Conservation (phyloP, 1,140 invertebrate species). For the Halyomorpha halys region DNA sequence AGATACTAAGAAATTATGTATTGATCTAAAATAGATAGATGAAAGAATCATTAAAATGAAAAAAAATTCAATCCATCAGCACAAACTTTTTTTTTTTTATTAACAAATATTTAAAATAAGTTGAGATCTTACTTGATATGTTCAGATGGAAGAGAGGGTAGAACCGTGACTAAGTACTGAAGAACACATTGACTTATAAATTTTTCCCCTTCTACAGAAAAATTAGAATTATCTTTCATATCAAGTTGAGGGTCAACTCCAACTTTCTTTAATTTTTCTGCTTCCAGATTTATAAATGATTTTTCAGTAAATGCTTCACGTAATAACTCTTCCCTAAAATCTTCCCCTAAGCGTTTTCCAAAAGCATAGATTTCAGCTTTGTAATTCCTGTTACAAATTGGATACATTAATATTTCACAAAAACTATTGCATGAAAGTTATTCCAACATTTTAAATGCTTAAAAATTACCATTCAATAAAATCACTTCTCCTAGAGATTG, state of each 20-base stretch:
- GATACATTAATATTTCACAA: too few species aligned
- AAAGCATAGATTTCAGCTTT: conserved; percentile 81
- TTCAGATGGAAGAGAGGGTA: conserved; percentile 62
- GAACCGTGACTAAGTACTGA: conserved; percentile 46
- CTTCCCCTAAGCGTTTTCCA: conserved; percentile 71
- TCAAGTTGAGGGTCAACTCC: conserved; percentile 50
- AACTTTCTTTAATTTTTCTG: conserved; percentile 52
- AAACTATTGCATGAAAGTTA: too few species aligned
- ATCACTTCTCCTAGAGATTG: conserved; percentile 42
- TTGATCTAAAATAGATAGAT: conserved; percentile 38
- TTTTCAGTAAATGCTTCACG: conserved; percentile 66
- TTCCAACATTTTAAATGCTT: too few species aligned
- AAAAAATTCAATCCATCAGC: background rate
- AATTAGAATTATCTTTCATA: conserved; percentile 53
- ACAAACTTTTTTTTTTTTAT: too few species aligned
- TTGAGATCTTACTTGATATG: conserved; percentile 43
- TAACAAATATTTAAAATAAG: too few species aligned
- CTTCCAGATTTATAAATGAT: conserved; percentile 66
- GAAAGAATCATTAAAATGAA: background rate
- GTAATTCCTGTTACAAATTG: conserved; percentile 51
- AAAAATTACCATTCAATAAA: conserved; percentile 53
- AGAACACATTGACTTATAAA: conserved; percentile 48
- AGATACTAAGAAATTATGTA: conserved; percentile 54
- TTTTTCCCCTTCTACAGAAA: conserved; percentile 53
- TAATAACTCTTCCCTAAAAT: conserved; percentile 59